Evolutionary conservation across 2,113 vertebrate genomes (phyloP).

Genomic region (Lophotis ruficrista): DNA sequence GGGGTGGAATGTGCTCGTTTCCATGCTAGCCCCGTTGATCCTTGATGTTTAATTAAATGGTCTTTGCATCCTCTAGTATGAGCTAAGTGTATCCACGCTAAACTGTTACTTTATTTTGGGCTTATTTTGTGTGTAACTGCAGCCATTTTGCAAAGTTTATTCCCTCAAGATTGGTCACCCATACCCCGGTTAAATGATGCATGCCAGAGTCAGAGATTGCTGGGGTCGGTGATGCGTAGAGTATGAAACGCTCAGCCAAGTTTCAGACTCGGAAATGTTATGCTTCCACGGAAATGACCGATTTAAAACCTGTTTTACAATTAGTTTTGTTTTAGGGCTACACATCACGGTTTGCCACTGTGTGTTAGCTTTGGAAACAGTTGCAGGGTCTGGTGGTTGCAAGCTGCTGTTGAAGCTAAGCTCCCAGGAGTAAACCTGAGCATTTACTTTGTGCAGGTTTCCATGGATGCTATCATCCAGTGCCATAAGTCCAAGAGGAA

Average conservation of each 20-base stretch:
- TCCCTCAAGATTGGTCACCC: background rate
- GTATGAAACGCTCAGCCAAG: background rate
- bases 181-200: background rate
- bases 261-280: background rate
- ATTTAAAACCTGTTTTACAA: background rate
- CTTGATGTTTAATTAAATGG: background rate
- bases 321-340: background rate
- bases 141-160: background rate
- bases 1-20: background rate
- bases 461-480: background rate
- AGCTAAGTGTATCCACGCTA: background rate
- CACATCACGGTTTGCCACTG: accelerated
- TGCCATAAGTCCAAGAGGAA: background rate
- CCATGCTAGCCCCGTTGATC: background rate
- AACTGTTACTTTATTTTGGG: background rate
- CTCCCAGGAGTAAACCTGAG: background rate
- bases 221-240: background rate
- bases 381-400: background rate
- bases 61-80: background rate
- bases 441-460: background rate
- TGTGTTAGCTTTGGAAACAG: background rate
- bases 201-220: background rate
- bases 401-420: background rate
- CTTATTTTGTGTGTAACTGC: background rate
- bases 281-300: background rate